phyloP scores from a whole-genome alignment of 2,888 invertebrate genomes.

The Ornithoptera alexandrae region DNA sequence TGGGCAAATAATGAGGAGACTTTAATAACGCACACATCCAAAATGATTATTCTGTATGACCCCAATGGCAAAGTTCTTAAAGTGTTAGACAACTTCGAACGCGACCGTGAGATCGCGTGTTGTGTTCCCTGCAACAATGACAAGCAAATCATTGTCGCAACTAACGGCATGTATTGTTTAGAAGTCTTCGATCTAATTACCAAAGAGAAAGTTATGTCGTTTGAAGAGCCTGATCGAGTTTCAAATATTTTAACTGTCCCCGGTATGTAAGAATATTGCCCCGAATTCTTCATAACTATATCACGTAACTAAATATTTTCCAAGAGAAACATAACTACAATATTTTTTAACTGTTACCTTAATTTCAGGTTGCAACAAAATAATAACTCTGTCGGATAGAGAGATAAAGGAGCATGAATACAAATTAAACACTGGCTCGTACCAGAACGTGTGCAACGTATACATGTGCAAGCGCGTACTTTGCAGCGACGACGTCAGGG shows the following conservation, averaged over 20 bases:
- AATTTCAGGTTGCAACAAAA: constrained; percentile 60
- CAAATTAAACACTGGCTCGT: constrained; percentile 42
- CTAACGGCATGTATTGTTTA: constrained; percentile 43
- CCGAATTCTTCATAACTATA: too few species aligned
- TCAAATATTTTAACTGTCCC: constrained; percentile 62
- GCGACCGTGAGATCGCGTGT: constrained; percentile 52
- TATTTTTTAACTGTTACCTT: neutral
- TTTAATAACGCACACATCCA: constrained; percentile 61
- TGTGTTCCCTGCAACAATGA: constrained; percentile 65
- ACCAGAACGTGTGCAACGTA: constrained; percentile 46
- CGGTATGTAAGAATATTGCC: constrained; percentile 46
- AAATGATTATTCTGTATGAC: constrained; percentile 61
- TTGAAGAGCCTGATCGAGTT: constrained; percentile 57
- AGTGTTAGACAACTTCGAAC: constrained; percentile 54
- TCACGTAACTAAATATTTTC: too few species aligned
- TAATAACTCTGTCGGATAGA: constrained; percentile 61
- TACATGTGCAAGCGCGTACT: constrained; percentile 52
- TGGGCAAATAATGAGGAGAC: constrained; percentile 64
- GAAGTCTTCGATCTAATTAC: constrained; percentile 59
- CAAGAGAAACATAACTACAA: too few species aligned
- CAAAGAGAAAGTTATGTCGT: constrained; percentile 53
- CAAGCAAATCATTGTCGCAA: constrained; percentile 55
- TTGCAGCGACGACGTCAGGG: constrained; percentile 53
- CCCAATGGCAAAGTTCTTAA: constrained; percentile 49
- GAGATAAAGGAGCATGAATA: constrained; percentile 62